These are phyloP conservation scores for Celastrina argiolus DNA, from an alignment of 2,888 invertebrate genomes.

Conservation along the genomic window DNA sequence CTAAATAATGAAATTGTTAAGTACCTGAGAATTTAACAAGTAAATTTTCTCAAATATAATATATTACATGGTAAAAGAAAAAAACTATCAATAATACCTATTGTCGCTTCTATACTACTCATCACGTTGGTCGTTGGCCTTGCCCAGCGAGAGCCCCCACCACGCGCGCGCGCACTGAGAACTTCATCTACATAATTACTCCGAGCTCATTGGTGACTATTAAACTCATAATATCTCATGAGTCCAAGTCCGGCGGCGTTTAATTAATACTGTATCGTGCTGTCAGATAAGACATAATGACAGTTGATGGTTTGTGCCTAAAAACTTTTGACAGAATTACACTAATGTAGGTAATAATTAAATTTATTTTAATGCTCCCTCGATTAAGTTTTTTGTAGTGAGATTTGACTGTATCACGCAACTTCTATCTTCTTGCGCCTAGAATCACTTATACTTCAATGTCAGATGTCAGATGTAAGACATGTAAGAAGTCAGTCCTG, in stretches of 20 bases:
- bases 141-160: slow-evolving; percentile 38
- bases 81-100: neutral
- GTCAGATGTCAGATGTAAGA: too few relatives aligned
- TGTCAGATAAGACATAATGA: slow-evolving; percentile 69
- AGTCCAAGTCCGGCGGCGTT: slow-evolving; percentile 45
- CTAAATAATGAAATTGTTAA: too few relatives aligned
- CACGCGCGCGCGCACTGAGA: slow-evolving; percentile 52
- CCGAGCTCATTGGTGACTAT: slow-evolving; percentile 76
- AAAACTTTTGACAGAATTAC: slow-evolving; percentile 13
- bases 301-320: slow-evolving; percentile 47
- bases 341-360: slow-evolving; percentile 16
- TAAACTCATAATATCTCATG: slow-evolving; percentile 74
- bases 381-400: slow-evolving; percentile 25
- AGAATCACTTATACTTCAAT: too few relatives aligned
- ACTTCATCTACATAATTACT: slow-evolving; percentile 76
- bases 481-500: too few relatives aligned
- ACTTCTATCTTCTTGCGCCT: neutral
- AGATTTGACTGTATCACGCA: neutral
- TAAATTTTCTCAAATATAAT: too few relatives aligned
- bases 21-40: too few relatives aligned
- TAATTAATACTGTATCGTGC: slow-evolving; percentile 73
- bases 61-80: neutral
- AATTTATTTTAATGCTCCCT: slow-evolving; percentile 15
- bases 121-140: slow-evolving; percentile 14
- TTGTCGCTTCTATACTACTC: slow-evolving; percentile 9